Evolutionary conservation across 2,797 vertebrate genomes (phyloP).

Genomic region (Nyctalus aviator): DNA sequence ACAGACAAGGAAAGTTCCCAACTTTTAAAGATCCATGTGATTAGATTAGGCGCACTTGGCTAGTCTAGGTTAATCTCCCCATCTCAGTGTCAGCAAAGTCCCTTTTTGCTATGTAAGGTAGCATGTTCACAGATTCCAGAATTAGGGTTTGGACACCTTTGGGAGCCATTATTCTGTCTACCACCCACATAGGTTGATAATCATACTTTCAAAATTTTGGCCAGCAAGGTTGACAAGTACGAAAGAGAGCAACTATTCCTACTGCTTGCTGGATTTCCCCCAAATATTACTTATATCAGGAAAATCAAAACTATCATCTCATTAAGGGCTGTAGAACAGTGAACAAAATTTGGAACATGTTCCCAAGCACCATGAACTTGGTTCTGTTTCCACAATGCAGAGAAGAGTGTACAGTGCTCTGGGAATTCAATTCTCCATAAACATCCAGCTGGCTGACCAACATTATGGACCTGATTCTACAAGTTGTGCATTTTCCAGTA

Average conservation of each 20-base stretch:
- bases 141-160: neutral
- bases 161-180: neutral
- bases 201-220: neutral
- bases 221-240: neutral
- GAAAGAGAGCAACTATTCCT: neutral
- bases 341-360: neutral
- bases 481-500: neutral
- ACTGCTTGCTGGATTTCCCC: neutral
- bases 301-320: conserved; percentile 29
- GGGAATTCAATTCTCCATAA: neutral
- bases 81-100: neutral
- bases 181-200: neutral
- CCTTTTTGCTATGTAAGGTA: conserved; percentile 65
- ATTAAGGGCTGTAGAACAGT: neutral
- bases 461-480: neutral
- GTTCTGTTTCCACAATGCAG: neutral
- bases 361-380: neutral
- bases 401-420: neutral
- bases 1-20: conserved; percentile 17
- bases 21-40: conserved; percentile 57
- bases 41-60: conserved; percentile 61
- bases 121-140: neutral
- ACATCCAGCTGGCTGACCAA: neutral
- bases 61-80: conserved; percentile 33
- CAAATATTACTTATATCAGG: neutral